Conservation (phyloP, 2,113 vertebrate genomes). For the Cichladusa arquata region DNA sequence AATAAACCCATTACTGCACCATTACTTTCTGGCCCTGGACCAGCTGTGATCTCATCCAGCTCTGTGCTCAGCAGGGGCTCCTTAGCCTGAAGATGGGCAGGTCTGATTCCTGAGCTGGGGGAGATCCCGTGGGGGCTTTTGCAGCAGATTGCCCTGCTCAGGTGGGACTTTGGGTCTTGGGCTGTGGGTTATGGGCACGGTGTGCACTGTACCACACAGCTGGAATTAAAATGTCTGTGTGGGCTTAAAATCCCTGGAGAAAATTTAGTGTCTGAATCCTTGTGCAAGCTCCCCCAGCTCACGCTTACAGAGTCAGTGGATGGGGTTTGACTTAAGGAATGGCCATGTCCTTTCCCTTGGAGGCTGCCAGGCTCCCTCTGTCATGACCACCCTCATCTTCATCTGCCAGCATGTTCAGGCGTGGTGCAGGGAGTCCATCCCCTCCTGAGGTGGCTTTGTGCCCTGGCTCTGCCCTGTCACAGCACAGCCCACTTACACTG, state of each 20-base stretch:
- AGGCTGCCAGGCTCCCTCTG: not conserved
- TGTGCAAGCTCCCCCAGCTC: not conserved
- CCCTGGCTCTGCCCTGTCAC: not conserved
- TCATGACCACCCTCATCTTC: too few species aligned
- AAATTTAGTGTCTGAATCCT: not conserved
- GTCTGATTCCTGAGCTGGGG: not conserved
- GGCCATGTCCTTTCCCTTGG: not conserved
- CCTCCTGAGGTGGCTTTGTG: not conserved
- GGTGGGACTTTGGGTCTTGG: not conserved
- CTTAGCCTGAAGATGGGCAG: not conserved
- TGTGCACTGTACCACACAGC: not conserved
- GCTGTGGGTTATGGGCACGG: not conserved
- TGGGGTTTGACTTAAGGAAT: not conserved
- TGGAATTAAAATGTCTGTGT: not conserved
- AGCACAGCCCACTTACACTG: accelerated
- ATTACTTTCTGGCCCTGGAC: slow-evolving; percentile 34
- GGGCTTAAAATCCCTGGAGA: not conserved
- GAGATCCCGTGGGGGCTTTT: not conserved
- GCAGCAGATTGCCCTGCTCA: not conserved
- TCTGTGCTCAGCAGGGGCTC: not conserved
- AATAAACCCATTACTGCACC: slow-evolving; percentile 44
- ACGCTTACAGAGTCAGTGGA: not conserved
- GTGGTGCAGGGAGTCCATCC: not conserved
- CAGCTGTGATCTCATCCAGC: slow-evolving; percentile 50
- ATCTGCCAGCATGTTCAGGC: not conserved